Conservation (phyloP, 2,888 invertebrate species). For the Lasioglossum pauxillum region DNA sequence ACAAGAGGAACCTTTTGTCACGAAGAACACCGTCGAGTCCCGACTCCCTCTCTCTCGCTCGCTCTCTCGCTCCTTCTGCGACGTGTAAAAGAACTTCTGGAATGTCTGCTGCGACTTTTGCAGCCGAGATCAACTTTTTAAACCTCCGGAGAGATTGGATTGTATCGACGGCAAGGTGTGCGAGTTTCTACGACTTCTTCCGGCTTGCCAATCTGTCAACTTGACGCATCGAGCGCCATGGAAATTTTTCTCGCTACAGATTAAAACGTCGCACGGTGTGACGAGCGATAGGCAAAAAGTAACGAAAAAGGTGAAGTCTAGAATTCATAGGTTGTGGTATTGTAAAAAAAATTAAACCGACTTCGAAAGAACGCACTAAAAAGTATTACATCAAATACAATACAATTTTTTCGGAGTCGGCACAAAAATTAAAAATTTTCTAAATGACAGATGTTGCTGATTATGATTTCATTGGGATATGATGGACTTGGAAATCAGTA, state of each 20-base stretch:
- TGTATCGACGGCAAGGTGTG: neutral
- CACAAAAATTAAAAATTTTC: too few species aligned
- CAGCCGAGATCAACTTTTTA: slow-evolving; percentile 1
- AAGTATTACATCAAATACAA: too few species aligned
- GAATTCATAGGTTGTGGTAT: neutral
- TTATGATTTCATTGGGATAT: too few species aligned
- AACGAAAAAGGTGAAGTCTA: neutral
- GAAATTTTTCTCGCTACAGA: neutral
- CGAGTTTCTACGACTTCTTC: neutral
- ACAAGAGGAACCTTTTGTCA: neutral
- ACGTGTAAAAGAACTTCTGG: slow-evolving; percentile 14
- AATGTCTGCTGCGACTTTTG: slow-evolving; percentile 28
- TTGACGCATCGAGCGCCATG: neutral
- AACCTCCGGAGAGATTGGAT: neutral
- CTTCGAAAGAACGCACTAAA: too few species aligned
- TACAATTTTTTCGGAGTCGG: too few species aligned
- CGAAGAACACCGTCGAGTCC: neutral
- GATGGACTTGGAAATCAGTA: too few species aligned
- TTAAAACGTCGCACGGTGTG: neutral
- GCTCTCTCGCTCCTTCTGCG: neutral
- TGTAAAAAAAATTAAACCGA: too few species aligned
- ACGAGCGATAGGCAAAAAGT: neutral
- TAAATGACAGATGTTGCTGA: too few species aligned
- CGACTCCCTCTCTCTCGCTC: neutral
- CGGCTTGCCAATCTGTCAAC: neutral